Percentiles rank a stretch among this genome's conserved stretches.
These are phyloP conservation scores for Thryonomys swinderianus DNA, from an alignment of 2,113 vertebrate genomes.

Conservation along the genomic window DNA sequence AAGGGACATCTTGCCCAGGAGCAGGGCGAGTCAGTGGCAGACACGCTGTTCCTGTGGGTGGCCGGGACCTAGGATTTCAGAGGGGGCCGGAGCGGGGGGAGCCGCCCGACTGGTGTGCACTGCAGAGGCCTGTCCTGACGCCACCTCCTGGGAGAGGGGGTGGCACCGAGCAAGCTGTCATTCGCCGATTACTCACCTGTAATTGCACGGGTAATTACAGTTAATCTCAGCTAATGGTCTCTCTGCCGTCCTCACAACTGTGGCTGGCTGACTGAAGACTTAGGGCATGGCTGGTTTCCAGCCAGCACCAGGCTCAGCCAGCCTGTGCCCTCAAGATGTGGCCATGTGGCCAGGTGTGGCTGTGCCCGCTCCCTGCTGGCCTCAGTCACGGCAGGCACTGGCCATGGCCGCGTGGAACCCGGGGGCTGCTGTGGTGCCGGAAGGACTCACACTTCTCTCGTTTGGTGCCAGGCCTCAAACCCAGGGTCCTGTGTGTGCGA, in stretches of 20 bases:
- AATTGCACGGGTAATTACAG: neutral
- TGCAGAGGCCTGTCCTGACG: neutral
- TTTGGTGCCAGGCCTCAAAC: neutral
- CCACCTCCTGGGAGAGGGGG: neutral
- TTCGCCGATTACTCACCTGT: no score
- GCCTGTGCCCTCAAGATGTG: neutral
- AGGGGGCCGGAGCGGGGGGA: neutral
- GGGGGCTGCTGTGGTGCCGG: rapidly evolving
- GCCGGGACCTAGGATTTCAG: neutral
- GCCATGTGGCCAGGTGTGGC: neutral
- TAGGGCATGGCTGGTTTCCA: neutral
- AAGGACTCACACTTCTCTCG: neutral
- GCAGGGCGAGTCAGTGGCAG: neutral
- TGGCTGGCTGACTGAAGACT: neutral
- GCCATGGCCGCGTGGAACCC: neutral
- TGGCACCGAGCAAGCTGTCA: neutral
- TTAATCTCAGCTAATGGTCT: neutral
- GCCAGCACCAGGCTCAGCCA: no score
- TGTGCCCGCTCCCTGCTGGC: neutral
- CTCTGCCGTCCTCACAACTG: neutral
- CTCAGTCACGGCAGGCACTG: neutral
- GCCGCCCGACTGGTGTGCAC: neutral
- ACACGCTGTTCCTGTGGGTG: neutral
- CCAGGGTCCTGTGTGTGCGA: neutral
- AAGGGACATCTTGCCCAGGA: neutral